phyloP scores from a whole-genome alignment of 1,140 invertebrate genomes.

The Diabrotica virgifera region DNA sequence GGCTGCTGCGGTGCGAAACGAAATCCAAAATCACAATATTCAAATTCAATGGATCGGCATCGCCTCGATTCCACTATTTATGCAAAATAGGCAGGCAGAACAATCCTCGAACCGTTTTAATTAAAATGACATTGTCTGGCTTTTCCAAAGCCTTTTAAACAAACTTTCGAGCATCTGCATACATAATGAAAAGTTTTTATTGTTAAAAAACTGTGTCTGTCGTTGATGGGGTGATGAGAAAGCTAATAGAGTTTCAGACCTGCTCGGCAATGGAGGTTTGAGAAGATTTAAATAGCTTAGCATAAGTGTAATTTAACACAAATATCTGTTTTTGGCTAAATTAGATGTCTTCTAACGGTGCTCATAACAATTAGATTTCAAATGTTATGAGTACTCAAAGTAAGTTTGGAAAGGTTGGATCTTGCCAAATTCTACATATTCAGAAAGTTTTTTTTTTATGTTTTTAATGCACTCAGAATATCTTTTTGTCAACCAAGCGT shows the following conservation, averaged over 20 bases:
- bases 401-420: too few species aligned
- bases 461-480: too few species aligned
- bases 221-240: slow-evolving; percentile 2
- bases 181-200: slow-evolving; percentile 15
- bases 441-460: too few species aligned
- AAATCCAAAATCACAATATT: slow-evolving; percentile 12
- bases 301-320: too few species aligned
- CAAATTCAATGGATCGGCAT: slow-evolving; percentile 17
- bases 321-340: too few species aligned
- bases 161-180: slow-evolving; percentile 16
- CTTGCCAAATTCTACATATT: too few species aligned
- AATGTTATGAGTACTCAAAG: too few species aligned
- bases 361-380: too few species aligned
- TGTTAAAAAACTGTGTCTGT: slow-evolving; percentile 5
- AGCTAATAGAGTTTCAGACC: not conserved
- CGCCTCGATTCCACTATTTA: slow-evolving; percentile 12
- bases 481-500: too few species aligned
- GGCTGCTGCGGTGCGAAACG: not conserved
- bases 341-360: too few species aligned
- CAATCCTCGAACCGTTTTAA: slow-evolving; percentile 10
- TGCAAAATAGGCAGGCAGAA: slow-evolving; percentile 12
- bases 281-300: not conserved
- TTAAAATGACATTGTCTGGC: slow-evolving; percentile 16
- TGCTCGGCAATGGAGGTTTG: not conserved
- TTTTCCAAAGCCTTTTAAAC: slow-evolving; percentile 11